Conservation (phyloP, 92 coral and sea anemone genomes). For the Paragorgia papillata region DNA sequence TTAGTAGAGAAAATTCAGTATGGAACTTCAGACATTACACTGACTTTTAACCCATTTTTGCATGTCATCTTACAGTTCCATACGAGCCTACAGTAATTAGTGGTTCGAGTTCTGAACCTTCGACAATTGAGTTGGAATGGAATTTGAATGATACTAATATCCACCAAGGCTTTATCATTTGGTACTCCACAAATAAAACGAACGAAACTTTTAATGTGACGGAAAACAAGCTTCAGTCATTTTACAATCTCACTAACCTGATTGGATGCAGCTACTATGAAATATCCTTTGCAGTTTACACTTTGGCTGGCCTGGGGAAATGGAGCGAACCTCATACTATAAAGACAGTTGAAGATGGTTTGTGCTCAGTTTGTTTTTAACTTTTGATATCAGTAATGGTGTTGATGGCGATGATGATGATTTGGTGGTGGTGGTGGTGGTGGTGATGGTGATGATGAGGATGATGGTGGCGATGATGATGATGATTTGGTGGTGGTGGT, state of each 20-base stretch:
- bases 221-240: background rate
- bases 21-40: too few species aligned
- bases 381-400: too few species aligned
- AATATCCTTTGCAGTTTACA: conserved; percentile 15
- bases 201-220: conserved; percentile 29
- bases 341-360: conserved; percentile 20
- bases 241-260: background rate
- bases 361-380: background rate
- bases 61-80: background rate
- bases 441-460: too few species aligned
- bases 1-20: too few species aligned
- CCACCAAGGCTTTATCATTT: conserved; percentile 25
- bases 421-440: too few species aligned
- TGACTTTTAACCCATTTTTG: too few species aligned
- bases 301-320: conserved; percentile 28
- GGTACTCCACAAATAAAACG: conserved; percentile 5
- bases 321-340: conserved; percentile 8
- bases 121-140: conserved; percentile 10
- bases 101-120: conserved; percentile 1
- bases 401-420: too few species aligned
- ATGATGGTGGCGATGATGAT: too few species aligned
- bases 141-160: background rate
- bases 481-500: too few species aligned
- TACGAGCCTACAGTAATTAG: background rate
- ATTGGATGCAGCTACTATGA: conserved; percentile 18